Base-by-base conservation (phyloP, 2,113 vertebrate species). In the Perca fluviatilis region DNA sequence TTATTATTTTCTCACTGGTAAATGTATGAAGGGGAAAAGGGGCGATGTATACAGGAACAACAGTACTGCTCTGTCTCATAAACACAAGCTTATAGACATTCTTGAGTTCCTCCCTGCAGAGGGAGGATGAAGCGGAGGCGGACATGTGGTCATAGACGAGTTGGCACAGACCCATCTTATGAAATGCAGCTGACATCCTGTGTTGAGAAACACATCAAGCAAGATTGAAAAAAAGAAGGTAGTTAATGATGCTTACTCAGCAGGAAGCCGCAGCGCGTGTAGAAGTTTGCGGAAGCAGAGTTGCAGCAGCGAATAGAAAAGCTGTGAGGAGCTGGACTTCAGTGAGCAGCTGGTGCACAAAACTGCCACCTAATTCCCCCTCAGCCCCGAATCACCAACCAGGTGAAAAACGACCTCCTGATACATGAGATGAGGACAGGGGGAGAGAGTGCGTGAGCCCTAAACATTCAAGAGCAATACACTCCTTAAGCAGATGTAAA, bases 171-270 rank as follows among this genome's bases (percentile, higher is more conserved):
- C 50, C 25, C 70, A 23, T n/a, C 30, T 57, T 49, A 36, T 70
- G 69, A 82, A 74, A 68, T 4, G 15, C 73, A 79, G 87, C 82
- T 71, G 79, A 63, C 83, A 73, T 90, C 87, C 87, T 85, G 82
- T 64, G 85, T 66, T 53, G 74, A 76, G 86, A 74, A 79, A 83
- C 74, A 4, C 61, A 75, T 79, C 15, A 33, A 74, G 70, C 43
- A 7, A 14, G 47, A 76, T 15, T 5, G 6, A 83, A 27, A 64
- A n/a, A 8, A 63, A 33, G 6, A 73, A 67, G 66, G 57, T 36
- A 61, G 84, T 78, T 54, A 51, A 54, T 68, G 74, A 71, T 65
- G 82, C 86, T 92, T 90, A 92, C 57, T 92, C 89, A 86, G 84
- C 77, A 86, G 84, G 68, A 86, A 74, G 73, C 58, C 46, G 74